These are phyloP conservation scores for Schizothorax lantsangensis DNA, from an alignment of 2,797 vertebrate species.

Conservation along the genomic window DNA sequence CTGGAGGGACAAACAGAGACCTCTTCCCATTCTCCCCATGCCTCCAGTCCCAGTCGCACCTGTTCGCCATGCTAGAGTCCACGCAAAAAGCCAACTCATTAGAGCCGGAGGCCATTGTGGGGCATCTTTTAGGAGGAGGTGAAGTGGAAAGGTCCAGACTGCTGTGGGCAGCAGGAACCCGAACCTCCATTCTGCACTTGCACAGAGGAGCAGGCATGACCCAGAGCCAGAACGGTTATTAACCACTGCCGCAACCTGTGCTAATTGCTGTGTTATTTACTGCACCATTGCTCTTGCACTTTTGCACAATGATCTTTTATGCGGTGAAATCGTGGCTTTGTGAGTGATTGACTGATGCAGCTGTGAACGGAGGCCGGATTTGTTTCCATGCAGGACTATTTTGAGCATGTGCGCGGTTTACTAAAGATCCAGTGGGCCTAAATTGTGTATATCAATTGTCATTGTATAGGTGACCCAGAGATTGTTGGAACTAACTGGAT, in stretches of 20 bases:
- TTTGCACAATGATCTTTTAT: conserved; percentile 52
- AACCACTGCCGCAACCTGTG: conserved; percentile 37
- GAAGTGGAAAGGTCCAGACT: conserved; percentile 75
- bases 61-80: conserved; percentile 68
- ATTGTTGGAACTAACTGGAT: conserved; percentile 48
- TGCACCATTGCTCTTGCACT: conserved; percentile 40
- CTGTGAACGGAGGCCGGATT: conserved; percentile 37
- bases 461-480: conserved; percentile 45
- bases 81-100: conserved; percentile 75
- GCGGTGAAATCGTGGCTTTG: conserved; percentile 40
- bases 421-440: conserved; percentile 36
- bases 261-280: conserved; percentile 62
- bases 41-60: conserved; percentile 69
- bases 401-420: conserved; percentile 29
- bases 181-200: conserved; percentile 42
- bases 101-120: conserved; percentile 72
- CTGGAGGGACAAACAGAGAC: conserved; percentile 48
- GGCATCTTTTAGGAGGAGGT: conserved; percentile 72
- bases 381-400: conserved; percentile 21
- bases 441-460: conserved; percentile 29
- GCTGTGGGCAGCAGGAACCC: conserved; percentile 58
- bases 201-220: conserved; percentile 37
- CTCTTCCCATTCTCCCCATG: conserved; percentile 62
- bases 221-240: conserved; percentile 36
- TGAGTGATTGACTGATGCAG: conserved; percentile 41